phyloP scores from a whole-genome alignment of 1,140 invertebrate species.

The Drosophila navojoa region DNA sequence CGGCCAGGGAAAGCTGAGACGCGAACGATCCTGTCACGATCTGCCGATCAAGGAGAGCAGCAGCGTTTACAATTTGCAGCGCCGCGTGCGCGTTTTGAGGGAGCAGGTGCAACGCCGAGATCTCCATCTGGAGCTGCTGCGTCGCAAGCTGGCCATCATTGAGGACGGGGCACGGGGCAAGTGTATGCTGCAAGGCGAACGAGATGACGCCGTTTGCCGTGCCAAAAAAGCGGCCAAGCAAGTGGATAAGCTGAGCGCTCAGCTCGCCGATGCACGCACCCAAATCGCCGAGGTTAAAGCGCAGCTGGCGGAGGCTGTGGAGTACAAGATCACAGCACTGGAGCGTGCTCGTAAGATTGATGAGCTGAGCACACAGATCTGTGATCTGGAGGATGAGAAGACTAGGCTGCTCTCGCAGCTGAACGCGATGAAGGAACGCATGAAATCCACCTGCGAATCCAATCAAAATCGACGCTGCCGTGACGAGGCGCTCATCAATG shows the following conservation, averaged over 20 bases:
- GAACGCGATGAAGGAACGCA: constrained; percentile 69
- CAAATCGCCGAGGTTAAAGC: constrained; percentile 90
- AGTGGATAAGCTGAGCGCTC: constrained; percentile 89
- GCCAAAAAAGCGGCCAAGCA: constrained; percentile 91
- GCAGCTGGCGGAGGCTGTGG: constrained; percentile 91
- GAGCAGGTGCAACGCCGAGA: constrained; percentile 96
- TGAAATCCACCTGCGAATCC: constrained; percentile 76
- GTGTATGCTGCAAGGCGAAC: constrained; percentile 87
- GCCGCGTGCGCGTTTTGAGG: constrained; percentile 90
- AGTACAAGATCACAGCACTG: constrained; percentile 93
- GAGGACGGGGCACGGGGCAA: constrained; percentile 90
- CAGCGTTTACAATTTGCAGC: constrained; percentile 92
- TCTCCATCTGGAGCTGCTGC: constrained; percentile 93
- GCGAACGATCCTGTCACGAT: constrained; percentile 90
- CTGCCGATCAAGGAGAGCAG: constrained; percentile 88
- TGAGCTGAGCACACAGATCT: constrained; percentile 87
- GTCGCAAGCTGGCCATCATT: constrained; percentile 93
- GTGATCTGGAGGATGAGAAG: constrained; percentile 81
- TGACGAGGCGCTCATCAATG: constrained; percentile 88
- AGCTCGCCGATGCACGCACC: constrained; percentile 89
- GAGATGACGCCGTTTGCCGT: constrained; percentile 90
- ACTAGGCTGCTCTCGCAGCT: constrained; percentile 69
- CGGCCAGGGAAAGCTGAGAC: constrained; percentile 85
- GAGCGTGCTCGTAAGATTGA: constrained; percentile 93
- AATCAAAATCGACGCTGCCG: constrained; percentile 79